phyloP scores from a whole-genome alignment of 2,797 vertebrate genomes.

The Bryconaethiops microstoma region DNA sequence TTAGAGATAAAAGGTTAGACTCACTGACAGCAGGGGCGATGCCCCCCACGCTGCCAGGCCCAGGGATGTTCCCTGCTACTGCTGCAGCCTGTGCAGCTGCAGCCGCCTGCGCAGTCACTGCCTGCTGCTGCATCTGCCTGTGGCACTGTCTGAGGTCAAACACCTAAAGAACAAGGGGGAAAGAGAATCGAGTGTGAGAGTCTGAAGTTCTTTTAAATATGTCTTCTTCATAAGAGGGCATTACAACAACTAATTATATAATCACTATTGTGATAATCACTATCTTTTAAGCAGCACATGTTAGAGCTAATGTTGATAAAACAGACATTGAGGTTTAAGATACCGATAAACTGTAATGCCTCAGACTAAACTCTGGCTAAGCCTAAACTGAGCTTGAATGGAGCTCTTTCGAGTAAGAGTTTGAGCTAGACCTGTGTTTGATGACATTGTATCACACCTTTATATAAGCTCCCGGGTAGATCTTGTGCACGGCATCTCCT shows the following conservation, averaged over 20 bases:
- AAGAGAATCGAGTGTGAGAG: neutral
- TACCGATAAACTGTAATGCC: no score
- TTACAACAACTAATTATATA: no score
- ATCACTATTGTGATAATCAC: no score
- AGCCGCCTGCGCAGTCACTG: conserved; percentile 73
- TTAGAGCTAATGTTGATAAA: neutral
- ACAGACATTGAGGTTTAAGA: neutral
- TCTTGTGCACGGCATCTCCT: conserved; percentile 75
- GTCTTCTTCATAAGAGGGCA: neutral
- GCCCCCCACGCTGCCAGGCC: conserved; percentile 65
- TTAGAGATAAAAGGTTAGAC: conserved; percentile 46
- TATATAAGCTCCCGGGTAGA: conserved; percentile 70
- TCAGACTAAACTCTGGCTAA: no score
- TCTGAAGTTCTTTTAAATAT: neutral
- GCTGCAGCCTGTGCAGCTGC: conserved; percentile 69
- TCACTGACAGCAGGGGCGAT: conserved; percentile 68
- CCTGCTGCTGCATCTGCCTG: conserved; percentile 84
- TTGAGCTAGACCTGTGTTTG: neutral
- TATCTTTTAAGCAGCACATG: no score
- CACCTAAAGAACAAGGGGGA: conserved; percentile 58
- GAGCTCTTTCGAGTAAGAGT: neutral
- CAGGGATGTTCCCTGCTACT: conserved; percentile 73
- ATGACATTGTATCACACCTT: conserved; percentile 57
- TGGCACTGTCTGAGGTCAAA: conserved; percentile 81
- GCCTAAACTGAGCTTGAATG: no score